phyloP scores from a whole-genome alignment of 2,888 invertebrate genomes.

The Nipponacmea schrenckii region DNA sequence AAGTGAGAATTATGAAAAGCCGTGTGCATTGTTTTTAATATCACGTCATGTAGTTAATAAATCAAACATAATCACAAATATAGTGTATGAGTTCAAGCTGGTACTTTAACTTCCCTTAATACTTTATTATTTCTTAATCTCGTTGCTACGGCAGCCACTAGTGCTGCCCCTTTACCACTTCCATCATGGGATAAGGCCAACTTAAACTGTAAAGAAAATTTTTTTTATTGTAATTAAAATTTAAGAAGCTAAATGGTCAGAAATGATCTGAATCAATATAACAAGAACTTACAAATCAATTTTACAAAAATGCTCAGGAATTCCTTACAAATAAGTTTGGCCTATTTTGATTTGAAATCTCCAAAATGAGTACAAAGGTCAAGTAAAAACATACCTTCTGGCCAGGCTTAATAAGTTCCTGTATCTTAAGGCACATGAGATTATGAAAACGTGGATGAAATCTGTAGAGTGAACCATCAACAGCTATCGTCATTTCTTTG shows the following conservation, averaged over 20 bases:
- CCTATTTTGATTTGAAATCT: too few relatives aligned
- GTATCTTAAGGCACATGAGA: conserved; percentile 61
- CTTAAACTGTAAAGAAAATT: conserved; percentile 61
- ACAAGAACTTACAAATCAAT: too few relatives aligned
- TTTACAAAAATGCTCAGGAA: too few relatives aligned
- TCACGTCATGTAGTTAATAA: too few relatives aligned
- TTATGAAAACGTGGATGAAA: conserved; percentile 89
- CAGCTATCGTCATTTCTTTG: conserved; percentile 88
- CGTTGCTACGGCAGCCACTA: conserved; percentile 65
- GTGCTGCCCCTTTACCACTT: conserved; percentile 68
- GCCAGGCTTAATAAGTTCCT: conserved; percentile 57
- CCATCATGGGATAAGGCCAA: conserved; percentile 66
- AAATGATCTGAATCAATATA: too few relatives aligned
- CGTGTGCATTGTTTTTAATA: too few relatives aligned
- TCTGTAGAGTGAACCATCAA: conserved; percentile 95
- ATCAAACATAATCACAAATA: too few relatives aligned
- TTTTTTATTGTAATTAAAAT: background rate
- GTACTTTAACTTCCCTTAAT: background rate
- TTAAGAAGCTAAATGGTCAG: background rate
- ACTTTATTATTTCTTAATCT: conserved; percentile 36
- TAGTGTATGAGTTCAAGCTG: background rate
- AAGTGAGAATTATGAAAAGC: too few relatives aligned
- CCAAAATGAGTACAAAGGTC: too few relatives aligned
- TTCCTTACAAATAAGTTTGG: too few relatives aligned
- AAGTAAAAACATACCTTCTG: conserved; percentile 53